These are phyloP conservation scores for Anabas testudineus DNA, from an alignment of 2,797 vertebrate species.

Conservation along the genomic window DNA sequence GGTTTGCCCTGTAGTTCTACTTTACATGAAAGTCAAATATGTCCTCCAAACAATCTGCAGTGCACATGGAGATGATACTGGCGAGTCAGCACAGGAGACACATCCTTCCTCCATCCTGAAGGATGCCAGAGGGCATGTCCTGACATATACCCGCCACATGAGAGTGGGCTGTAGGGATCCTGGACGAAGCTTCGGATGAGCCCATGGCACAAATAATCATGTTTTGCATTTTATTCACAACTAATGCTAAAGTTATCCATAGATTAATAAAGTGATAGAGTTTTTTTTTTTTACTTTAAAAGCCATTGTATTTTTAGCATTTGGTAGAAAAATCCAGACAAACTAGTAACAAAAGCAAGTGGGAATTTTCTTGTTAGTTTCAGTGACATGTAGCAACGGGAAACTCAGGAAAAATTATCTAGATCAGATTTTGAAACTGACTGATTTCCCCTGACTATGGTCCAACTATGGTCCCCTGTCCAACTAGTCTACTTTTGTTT, in stretches of 20 bases:
- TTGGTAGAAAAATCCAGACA: neutral
- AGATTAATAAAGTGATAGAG: too few species aligned
- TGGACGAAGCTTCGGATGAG: neutral
- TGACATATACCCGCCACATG: conserved; percentile 40
- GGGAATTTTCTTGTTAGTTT: neutral
- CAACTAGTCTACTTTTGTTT: too few species aligned
- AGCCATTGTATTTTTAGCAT: too few species aligned
- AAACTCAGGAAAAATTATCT: too few species aligned
- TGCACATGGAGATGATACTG: conserved; percentile 34
- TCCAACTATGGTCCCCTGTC: too few species aligned
- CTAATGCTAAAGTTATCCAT: neutral
- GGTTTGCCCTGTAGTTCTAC: neutral
- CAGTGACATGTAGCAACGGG: too few species aligned
- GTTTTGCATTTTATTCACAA: too few species aligned
- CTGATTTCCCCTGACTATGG: too few species aligned
- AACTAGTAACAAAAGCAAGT: neutral
- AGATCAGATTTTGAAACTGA: too few species aligned
- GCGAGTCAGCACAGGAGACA: conserved; percentile 64
- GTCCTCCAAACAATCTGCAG: conserved; percentile 40
- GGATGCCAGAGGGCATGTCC: conserved; percentile 54
- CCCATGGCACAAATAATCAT: neutral
- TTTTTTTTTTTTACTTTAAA: too few species aligned
- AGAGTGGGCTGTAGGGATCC: neutral
- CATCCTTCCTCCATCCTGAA: conserved; percentile 74
- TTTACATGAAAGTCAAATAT: conserved; percentile 36